Conservation (phyloP, 2,797 vertebrate species). For the Mormyrops attenuatus region DNA sequence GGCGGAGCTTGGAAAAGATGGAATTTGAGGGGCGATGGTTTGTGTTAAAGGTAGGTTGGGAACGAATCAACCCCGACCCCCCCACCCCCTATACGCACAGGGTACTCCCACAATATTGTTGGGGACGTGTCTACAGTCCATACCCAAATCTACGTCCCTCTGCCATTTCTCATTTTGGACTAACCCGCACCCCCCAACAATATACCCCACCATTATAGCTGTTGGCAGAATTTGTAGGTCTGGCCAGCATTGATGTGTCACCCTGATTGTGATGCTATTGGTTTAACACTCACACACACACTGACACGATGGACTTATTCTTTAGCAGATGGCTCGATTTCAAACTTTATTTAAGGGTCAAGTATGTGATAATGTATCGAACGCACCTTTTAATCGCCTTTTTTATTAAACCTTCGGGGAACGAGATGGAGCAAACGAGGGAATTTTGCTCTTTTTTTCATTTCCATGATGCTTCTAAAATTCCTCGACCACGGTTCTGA, state of each 20-base stretch:
- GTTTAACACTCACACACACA: conserved; percentile 1
- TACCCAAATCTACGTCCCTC: not conserved
- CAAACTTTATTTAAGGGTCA: conserved; percentile 17
- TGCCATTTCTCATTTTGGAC: not conserved
- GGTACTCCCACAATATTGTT: not conserved
- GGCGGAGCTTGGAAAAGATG: not conserved
- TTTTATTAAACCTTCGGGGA: conserved; percentile 12
- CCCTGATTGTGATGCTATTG: not conserved
- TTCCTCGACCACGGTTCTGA: not conserved
- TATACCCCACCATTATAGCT: not conserved
- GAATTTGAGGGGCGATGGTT: not conserved
- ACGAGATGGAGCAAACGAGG: conserved; percentile 6
- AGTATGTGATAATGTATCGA: conserved; percentile 20
- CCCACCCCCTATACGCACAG: not conserved
- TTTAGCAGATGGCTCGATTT: conserved; percentile 9
- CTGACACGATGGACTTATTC: conserved; percentile 3
- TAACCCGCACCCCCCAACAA: not conserved
- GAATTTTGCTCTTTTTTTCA: conserved; percentile 19
- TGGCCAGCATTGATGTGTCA: not conserved
- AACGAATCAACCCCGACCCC: not conserved
- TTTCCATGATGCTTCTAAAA: not conserved
- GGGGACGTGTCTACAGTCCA: not conserved
- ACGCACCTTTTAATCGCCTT: conserved; percentile 22
- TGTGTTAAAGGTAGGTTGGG: not conserved
- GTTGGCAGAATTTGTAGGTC: no score